These are phyloP conservation scores for Drosophila koepferae DNA, from an alignment of 2,888 invertebrate species.

Conservation along the genomic window DNA sequence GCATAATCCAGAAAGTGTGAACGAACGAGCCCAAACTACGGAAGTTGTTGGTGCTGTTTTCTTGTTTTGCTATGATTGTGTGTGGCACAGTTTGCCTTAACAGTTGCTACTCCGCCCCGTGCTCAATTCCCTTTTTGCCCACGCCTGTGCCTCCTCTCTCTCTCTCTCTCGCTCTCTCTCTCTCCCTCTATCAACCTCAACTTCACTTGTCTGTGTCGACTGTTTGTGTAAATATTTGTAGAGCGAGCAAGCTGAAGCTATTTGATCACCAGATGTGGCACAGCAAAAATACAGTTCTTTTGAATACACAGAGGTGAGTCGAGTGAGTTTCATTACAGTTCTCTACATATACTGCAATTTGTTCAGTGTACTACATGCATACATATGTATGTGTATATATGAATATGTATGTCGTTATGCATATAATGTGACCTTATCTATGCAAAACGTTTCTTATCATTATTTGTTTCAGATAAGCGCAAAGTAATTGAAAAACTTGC, in stretches of 20 bases:
- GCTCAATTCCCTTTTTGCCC: not conserved
- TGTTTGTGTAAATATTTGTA: constrained; percentile 71
- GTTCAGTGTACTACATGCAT: not conserved
- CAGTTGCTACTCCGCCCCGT: constrained; percentile 20
- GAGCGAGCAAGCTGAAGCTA: constrained; percentile 38
- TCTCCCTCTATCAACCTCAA: not conserved
- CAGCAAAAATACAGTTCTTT: constrained; percentile 51
- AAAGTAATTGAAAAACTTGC: not conserved
- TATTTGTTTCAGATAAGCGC: constrained; percentile 11
- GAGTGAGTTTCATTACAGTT: constrained; percentile 1
- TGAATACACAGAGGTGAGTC: constrained; percentile 25
- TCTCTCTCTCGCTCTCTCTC: not conserved
- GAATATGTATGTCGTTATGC: not conserved
- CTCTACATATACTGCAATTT: not conserved
- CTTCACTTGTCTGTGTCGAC: constrained; percentile 38
- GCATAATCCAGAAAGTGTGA: constrained; percentile 69
- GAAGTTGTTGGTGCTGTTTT: constrained; percentile 60
- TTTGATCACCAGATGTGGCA: constrained; percentile 70
- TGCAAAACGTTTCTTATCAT: constrained; percentile 50
- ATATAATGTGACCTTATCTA: constrained; percentile 28
- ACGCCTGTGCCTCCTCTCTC: not conserved
- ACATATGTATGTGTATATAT: no score
- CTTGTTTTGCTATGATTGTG: constrained; percentile 25
- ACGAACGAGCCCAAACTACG: constrained; percentile 59
- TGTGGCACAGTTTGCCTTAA: constrained; percentile 62